Base-by-base conservation (phyloP, 2,113 vertebrate species). In the Seriola dumerili region DNA sequence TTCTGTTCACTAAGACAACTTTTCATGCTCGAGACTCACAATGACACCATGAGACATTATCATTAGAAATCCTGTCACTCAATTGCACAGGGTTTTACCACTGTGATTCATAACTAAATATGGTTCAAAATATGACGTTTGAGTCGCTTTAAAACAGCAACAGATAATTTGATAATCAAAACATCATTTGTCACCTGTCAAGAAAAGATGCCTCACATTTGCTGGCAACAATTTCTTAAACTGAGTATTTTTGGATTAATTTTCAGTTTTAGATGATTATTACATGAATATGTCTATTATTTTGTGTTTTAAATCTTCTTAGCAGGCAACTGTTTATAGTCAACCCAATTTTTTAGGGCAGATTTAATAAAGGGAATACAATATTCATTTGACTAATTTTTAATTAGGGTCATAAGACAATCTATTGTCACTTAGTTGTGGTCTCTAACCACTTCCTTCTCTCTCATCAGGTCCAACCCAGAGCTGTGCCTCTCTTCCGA, bases 401-500 rank as follows among this genome's bases (percentile, higher is more conserved):
- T 9, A 52, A n/a, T 9, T 19, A 19, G 48, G 5, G 48, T 14
- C 19, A 10, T 42, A 23, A 13, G 2, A 42, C 9, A 3, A 4
- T 29, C 5, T 9, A 7, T 5, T 57, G 25, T 72, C 40, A 21
- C 32, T 38, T 29, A 2, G 52, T 44, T 42, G 6, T 50, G 12
- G 23, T 55, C 10, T 42, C 7, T 59, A 3, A 46, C 14, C 38
- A 5, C 19, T 38, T 1, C 7, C 4, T 7, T 19, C 8, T 54
- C 4, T 46, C 8, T 32, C 8, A 7, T 58, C 90, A 95, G 94
- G 86, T 94, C 94, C 23, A 96, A 95, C 86, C 94, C 94, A 5
- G 95, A 95, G 87, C 75, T 95, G 66, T 95, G 95, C 54, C 68
- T 84, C 70, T 95, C 93, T 3, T 94, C 91, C 0, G 89, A 90